Conservation (phyloP, 2,797 vertebrate species). For the Clarias pachynema region DNA sequence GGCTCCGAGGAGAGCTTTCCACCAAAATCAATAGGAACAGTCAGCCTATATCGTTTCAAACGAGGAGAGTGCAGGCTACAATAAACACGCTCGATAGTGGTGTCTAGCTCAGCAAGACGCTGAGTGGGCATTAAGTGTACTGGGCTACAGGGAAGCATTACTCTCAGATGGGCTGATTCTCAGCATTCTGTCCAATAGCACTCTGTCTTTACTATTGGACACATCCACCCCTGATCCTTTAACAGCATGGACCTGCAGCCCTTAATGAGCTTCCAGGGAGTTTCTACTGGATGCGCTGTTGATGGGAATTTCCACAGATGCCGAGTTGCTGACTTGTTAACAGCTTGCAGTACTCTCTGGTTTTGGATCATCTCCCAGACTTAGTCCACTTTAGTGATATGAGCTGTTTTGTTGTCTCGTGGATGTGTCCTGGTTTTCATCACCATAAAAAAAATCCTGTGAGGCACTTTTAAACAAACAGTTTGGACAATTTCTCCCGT, state of each 20-base stretch:
- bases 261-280: slow-evolving; percentile 51
- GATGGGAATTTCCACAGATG: slow-evolving; percentile 46
- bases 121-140: slow-evolving; percentile 75
- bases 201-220: slow-evolving; percentile 46
- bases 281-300: slow-evolving; percentile 33
- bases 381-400: slow-evolving; percentile 32
- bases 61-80: slow-evolving; percentile 73
- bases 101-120: slow-evolving; percentile 71
- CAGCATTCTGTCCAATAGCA: slow-evolving; percentile 53
- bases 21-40: slow-evolving; percentile 84
- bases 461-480: slow-evolving; percentile 35
- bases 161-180: slow-evolving; percentile 54
- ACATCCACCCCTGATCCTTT: slow-evolving; percentile 38
- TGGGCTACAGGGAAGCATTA: slow-evolving; percentile 53
- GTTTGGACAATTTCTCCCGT: slow-evolving; percentile 25
- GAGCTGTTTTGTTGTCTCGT: slow-evolving; percentile 33
- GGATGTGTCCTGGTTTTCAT: slow-evolving; percentile 46
- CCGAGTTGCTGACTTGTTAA: slow-evolving; percentile 52
- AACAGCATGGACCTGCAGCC: slow-evolving; percentile 42
- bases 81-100: slow-evolving; percentile 73
- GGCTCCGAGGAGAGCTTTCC: slow-evolving; percentile 83
- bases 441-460: slow-evolving; percentile 25
- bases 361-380: slow-evolving; percentile 38
- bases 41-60: slow-evolving; percentile 80
- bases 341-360: slow-evolving; percentile 38